Evolutionary conservation across 2,797 vertebrate genomes (phyloP).

Genomic region (Brachyrhaphis roseni): DNA sequence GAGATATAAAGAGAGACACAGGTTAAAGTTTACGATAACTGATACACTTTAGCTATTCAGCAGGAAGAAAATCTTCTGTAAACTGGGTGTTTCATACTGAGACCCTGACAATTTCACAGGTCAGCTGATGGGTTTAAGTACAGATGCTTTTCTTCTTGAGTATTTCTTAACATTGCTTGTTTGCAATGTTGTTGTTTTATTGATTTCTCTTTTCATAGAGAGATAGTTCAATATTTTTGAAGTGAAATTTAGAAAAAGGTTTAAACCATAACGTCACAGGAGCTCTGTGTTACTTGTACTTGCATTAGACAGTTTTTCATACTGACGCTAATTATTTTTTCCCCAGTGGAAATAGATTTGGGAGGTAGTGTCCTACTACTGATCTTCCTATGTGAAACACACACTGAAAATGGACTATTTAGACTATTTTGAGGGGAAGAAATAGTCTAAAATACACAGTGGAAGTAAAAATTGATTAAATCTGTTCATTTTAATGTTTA

Average conservation of each 20-base stretch:
- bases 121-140: not conserved
- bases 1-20: not conserved
- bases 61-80: not conserved
- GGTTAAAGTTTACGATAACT: not conserved
- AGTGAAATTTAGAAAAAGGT: not conserved
- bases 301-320: not conserved
- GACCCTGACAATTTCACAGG: not conserved
- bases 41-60: not conserved
- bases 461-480: not conserved
- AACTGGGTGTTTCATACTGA: not conserved
- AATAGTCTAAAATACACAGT: not conserved
- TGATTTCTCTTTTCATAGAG: not conserved
- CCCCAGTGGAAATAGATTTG: not conserved
- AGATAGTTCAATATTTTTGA: not conserved
- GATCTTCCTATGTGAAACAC: not conserved
- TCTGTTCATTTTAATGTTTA: not conserved
- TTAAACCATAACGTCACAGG: not conserved
- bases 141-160: not conserved
- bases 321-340: not conserved
- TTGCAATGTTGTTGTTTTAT: not conserved
- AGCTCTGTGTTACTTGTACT: not conserved
- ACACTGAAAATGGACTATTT: not conserved
- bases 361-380: not conserved
- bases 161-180: not conserved
- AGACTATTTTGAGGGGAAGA: not conserved